These are phyloP conservation scores for Tribolium madens DNA, from an alignment of 1,140 invertebrate genomes.

Conservation along the genomic window DNA sequence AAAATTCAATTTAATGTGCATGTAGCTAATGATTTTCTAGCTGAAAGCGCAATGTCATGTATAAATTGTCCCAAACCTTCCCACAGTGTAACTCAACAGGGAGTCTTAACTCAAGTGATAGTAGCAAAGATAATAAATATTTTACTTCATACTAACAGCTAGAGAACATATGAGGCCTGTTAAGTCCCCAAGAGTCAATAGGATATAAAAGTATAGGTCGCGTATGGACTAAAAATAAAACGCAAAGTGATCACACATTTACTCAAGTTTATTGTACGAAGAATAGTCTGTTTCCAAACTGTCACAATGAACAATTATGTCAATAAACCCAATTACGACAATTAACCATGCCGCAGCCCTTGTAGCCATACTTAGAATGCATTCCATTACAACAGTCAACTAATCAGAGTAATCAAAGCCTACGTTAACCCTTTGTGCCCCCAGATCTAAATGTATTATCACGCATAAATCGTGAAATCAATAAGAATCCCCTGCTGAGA, in stretches of 20 bases:
- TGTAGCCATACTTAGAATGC: neutral
- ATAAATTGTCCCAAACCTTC: neutral
- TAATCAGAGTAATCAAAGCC: neutral
- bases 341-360: neutral
- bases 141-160: neutral
- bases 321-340: neutral
- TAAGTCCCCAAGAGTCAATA: neutral
- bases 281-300: neutral
- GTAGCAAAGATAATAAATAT: neutral
- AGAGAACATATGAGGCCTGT: neutral
- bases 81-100: neutral
- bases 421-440: neutral
- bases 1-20: neutral
- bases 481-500: neutral
- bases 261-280: too few relatives aligned
- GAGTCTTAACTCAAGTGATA: neutral
- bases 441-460: neutral
- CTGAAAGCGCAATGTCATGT: neutral
- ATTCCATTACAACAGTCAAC: neutral
- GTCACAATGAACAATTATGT: neutral
- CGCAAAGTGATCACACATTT: neutral
- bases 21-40: neutral
- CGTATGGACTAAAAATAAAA: neutral
- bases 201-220: neutral
- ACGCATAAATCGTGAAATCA: neutral